phyloP scores from a whole-genome alignment of 2,888 invertebrate species.

The Drosophila ezoana region DNA sequence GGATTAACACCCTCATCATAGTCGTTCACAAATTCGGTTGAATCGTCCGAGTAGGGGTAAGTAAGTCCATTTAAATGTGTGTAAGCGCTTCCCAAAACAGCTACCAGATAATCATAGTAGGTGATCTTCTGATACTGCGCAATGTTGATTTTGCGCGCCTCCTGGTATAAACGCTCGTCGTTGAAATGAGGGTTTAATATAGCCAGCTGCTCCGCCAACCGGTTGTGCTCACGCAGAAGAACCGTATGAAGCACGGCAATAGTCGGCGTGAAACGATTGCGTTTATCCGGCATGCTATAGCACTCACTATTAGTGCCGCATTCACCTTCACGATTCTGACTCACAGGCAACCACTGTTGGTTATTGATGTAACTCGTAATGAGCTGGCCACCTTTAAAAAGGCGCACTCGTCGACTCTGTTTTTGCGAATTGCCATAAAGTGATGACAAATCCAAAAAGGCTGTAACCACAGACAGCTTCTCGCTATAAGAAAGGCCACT shows the following conservation, averaged over 20 bases:
- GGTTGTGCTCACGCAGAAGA: constrained; percentile 85
- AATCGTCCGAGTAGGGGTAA: constrained; percentile 54
- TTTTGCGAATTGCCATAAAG: constrained; percentile 90
- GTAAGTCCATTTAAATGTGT: constrained; percentile 73
- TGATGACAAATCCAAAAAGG: constrained; percentile 89
- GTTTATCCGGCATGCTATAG: constrained; percentile 88
- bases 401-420: constrained; percentile 88
- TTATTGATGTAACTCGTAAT: constrained; percentile 86
- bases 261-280: constrained; percentile 83
- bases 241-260: constrained; percentile 84
- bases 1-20: constrained; percentile 86
- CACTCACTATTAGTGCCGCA: constrained; percentile 87
- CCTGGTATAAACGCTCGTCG: constrained; percentile 85
- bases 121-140: constrained; percentile 86
- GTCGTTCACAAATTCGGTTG: constrained; percentile 83
- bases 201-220: constrained; percentile 83
- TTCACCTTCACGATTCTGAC: constrained; percentile 86
- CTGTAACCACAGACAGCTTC: constrained; percentile 86
- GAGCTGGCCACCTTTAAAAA: constrained; percentile 88
- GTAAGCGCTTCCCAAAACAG: constrained; percentile 80
- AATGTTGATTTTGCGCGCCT: constrained; percentile 85
- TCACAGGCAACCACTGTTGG: constrained; percentile 89
- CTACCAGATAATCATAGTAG: constrained; percentile 85
- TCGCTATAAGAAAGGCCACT: constrained; percentile 86
- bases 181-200: constrained; percentile 85